Percentiles rank a stretch among this genome's conserved stretches.
Evolutionary conservation across 1,140 invertebrate genomes (phyloP).

Genomic region (Hyles vespertilio): DNA sequence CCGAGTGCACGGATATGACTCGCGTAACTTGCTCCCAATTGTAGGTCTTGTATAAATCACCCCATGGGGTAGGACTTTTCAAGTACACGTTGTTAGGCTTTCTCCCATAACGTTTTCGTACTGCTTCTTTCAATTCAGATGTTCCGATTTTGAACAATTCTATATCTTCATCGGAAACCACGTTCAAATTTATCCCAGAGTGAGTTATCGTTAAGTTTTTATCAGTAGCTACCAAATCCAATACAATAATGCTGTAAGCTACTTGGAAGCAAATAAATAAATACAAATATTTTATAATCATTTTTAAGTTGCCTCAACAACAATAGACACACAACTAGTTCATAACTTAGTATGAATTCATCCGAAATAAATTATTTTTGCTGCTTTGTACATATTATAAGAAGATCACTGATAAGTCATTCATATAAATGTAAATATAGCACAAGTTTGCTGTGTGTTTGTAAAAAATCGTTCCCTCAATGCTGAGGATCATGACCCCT

Average conservation of each 20-base stretch:
- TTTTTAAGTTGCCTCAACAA: not conserved
- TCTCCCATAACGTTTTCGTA: slow-evolving; percentile 25
- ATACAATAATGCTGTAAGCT: slow-evolving; percentile 19
- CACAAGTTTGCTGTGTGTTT: too few relatives aligned
- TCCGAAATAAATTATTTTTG: too few relatives aligned
- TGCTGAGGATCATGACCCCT: too few relatives aligned
- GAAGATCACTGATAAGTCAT: too few relatives aligned
- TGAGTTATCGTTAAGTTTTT: slow-evolving; percentile 18
- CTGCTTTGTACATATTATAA: too few relatives aligned
- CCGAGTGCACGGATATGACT: slow-evolving; percentile 45
- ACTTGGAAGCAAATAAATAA: slow-evolving; percentile 13
- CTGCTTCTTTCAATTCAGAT: slow-evolving; percentile 28
- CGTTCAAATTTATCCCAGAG: slow-evolving; percentile 19
- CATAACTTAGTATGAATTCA: too few relatives aligned
- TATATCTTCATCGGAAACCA: slow-evolving; percentile 25
- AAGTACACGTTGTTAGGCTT: slow-evolving; percentile 33
- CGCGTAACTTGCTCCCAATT: slow-evolving; percentile 45
- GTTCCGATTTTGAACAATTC: slow-evolving; percentile 19
- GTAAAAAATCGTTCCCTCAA: too few relatives aligned
- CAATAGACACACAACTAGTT: too few relatives aligned
- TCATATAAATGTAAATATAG: too few relatives aligned
- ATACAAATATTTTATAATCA: slow-evolving; percentile 9
- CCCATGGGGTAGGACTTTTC: slow-evolving; percentile 54
- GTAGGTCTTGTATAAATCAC: slow-evolving; percentile 48
- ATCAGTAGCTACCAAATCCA: slow-evolving; percentile 14